Percentiles rank a stretch among this genome's conserved stretches.
phyloP scores from a whole-genome alignment of 2,797 vertebrate genomes.

The Hipposideros larvatus region DNA sequence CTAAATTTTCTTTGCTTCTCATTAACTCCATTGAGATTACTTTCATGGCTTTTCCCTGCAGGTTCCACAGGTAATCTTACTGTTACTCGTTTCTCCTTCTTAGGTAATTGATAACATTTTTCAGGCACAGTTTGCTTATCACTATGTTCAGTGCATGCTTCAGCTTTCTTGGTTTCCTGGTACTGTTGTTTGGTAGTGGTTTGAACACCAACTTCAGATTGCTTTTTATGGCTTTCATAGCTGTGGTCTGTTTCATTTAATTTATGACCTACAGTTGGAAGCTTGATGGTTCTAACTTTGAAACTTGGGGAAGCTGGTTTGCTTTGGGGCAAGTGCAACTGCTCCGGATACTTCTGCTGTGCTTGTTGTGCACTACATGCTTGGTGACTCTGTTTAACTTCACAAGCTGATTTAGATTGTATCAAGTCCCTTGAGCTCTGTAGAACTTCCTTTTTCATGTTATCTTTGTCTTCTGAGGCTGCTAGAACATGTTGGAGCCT shows the following conservation, averaged over 20 bases:
- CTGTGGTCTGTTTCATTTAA: slow-evolving; percentile 74
- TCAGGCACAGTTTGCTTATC: slow-evolving; percentile 77
- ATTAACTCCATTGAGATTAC: slow-evolving; percentile 30
- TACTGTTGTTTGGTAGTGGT: slow-evolving; percentile 76
- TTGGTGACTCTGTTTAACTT: slow-evolving; percentile 84
- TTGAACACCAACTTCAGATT: slow-evolving; percentile 85
- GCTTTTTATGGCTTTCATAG: slow-evolving; percentile 85
- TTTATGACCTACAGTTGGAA: slow-evolving; percentile 72
- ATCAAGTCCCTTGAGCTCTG: slow-evolving; percentile 78
- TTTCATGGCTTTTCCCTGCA: slow-evolving; percentile 58
- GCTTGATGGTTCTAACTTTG: slow-evolving; percentile 86
- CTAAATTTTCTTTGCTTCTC: slow-evolving; percentile 68
- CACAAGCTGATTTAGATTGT: slow-evolving; percentile 79
- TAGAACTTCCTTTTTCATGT: slow-evolving; percentile 76
- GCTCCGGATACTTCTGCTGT: slow-evolving; percentile 82
- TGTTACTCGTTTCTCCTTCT: slow-evolving; percentile 68
- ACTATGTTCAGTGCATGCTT: slow-evolving; percentile 75
- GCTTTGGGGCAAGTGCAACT: slow-evolving; percentile 79
- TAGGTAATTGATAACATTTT: slow-evolving; percentile 36
- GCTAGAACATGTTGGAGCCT: slow-evolving; percentile 84
- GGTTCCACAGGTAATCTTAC: slow-evolving; percentile 65
- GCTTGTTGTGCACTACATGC: slow-evolving; percentile 76
- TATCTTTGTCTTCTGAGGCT: slow-evolving; percentile 82
- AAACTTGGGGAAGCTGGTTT: slow-evolving; percentile 88
- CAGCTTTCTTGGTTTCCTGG: slow-evolving; percentile 79